Evolutionary conservation across 1,140 invertebrate species (phyloP), one percentile per base, ranked within the genome.

Genomic region (Papilio aristodemus): DNA sequence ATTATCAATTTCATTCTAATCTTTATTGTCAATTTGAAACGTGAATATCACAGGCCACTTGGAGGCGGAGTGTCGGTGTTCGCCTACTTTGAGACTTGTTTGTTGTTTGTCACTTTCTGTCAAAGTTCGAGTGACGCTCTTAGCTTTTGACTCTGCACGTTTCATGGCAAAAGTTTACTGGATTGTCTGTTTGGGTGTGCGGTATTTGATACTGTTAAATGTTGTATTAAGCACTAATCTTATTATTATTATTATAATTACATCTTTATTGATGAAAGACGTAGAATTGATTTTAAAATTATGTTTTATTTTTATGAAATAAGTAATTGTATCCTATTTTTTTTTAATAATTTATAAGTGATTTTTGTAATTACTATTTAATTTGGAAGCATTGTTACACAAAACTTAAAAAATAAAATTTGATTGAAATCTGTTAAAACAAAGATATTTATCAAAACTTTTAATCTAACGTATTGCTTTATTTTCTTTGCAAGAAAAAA

Each of bases 51-150:
- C 14, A 50, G 41, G 63, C 39, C 41, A 66, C 27, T 66, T 41
- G 63, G 9, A 19, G 37, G 14, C 39, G 27, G 39, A 46, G 63
- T 66, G 41, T 36, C 63, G 22, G 39, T 66, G 63, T 27, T 66
- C 57, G 6, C 63, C 39, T 50, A 66, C 63, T 66, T 66, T 32
- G 63, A 46, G 22, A 66, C 63, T 66, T 66, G 63, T 66, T 66
- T 66, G 41, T 66, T 66, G 63, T 66, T 66, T 66, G 63, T 66
- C 63, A 66, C 63, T 66, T 66, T 66, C 39, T 66, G 63, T 66
- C 63, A 66, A 66, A 66, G 39, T 66, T 66, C 63, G 41, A 66
- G 63, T 66, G 63, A 46, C 63, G 41, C 63, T 66, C 63, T 66
- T 66, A 46, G 63, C 63, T 66, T 66, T 46, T 41, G 25, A 66